Evolutionary conservation across 2,888 invertebrate genomes (phyloP).

Genomic region (Cephus pygmeus): DNA sequence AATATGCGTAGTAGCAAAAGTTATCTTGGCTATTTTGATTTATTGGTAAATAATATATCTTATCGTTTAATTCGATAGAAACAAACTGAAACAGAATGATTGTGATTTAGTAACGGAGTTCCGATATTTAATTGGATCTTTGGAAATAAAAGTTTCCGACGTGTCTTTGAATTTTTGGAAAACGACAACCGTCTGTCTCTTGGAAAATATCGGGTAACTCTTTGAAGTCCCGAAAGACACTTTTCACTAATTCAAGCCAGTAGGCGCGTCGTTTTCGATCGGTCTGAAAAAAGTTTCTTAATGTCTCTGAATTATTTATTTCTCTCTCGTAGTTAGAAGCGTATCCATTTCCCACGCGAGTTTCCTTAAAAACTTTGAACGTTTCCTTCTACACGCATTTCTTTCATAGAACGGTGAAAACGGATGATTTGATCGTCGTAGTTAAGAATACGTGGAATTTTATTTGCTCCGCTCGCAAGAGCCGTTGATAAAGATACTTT

Average conservation of each 20-base stretch:
- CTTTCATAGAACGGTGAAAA: neutral
- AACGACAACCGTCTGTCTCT: neutral
- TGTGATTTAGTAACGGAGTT: neutral
- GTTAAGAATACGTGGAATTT: neutral
- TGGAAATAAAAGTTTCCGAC: neutral
- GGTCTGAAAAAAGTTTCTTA: neutral
- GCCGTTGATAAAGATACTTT: neutral
- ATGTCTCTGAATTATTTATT: conserved; percentile 3
- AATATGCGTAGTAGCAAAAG: neutral
- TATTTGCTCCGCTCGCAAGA: neutral
- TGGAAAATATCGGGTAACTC: neutral
- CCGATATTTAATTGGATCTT: neutral
- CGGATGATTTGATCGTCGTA: neutral
- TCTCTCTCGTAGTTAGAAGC: neutral
- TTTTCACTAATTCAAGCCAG: neutral
- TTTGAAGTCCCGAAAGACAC: neutral
- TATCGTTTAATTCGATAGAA: neutral
- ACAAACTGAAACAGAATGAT: neutral
- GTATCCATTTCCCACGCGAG: neutral
- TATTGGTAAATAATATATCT: neutral
- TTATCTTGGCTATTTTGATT: too few species aligned
- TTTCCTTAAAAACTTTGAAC: neutral
- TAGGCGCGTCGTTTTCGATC: neutral
- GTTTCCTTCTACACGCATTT: neutral
- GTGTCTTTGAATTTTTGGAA: neutral